Conservation (phyloP, 2,113 vertebrate species). For the Calidris pugnax region DNA sequence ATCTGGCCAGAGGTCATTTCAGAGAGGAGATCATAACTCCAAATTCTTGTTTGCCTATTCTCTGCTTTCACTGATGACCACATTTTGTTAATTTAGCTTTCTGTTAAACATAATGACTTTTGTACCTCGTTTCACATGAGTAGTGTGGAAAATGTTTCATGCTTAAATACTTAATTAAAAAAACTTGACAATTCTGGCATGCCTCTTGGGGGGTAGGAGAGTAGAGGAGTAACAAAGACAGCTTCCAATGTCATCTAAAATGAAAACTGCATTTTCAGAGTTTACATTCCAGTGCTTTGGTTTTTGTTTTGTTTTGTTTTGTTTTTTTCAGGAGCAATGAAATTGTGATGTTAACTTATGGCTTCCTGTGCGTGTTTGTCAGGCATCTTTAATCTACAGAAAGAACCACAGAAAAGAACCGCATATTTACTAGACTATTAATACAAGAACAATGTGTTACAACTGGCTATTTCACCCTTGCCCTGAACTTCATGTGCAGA, state of each 20-base stretch:
- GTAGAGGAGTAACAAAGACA: not conserved
- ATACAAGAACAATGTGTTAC: not conserved
- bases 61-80: not conserved
- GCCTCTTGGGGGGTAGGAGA: not conserved
- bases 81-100: not conserved
- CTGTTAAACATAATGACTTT: not conserved
- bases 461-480: slow-evolving; percentile 1
- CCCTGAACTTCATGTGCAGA: not conserved
- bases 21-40: not conserved
- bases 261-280: not conserved
- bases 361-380: not conserved
- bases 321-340: not conserved
- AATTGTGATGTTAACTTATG: not conserved
- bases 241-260: not conserved
- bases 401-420: not conserved
- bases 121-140: not conserved
- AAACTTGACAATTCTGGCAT: not conserved
- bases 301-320: too few relatives aligned
- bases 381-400: not conserved
- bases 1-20: not conserved
- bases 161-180: not conserved
- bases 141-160: not conserved
- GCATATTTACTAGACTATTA: not conserved
- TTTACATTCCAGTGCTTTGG: not conserved
- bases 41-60: not conserved